These are phyloP conservation scores for Lasioglossum morio DNA, from an alignment of 2,888 invertebrate genomes.

Conservation along the genomic window DNA sequence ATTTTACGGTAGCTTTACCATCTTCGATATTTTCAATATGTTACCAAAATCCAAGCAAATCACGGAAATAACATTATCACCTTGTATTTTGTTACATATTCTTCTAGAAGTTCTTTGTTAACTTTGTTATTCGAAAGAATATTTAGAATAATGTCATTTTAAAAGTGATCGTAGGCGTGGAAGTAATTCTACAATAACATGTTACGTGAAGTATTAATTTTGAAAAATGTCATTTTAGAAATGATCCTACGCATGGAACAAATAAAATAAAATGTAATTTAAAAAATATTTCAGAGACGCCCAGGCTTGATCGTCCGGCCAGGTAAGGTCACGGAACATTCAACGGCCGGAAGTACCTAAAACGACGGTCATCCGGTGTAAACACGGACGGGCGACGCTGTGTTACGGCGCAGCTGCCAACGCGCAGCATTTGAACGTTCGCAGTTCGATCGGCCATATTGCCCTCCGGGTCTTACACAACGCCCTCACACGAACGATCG, in stretches of 20 bases:
- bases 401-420: slow-evolving; percentile 72
- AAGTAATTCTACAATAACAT: neutral
- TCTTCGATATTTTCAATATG: too few relatives aligned
- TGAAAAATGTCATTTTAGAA: neutral
- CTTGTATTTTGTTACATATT: too few relatives aligned
- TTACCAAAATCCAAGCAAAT: too few relatives aligned
- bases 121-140: too few relatives aligned
- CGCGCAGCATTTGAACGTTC: slow-evolving; percentile 81
- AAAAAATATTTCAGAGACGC: neutral
- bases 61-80: too few relatives aligned
- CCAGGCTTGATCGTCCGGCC: neutral
- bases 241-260: neutral
- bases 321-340: slow-evolving; percentile 28
- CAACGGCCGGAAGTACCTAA: slow-evolving; percentile 61
- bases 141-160: neutral
- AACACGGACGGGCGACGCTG: slow-evolving; percentile 69
- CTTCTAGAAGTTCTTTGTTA: too few relatives aligned
- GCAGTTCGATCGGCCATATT: slow-evolving; percentile 82
- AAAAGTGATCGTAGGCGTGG: too few relatives aligned
- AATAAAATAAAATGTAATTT: neutral
- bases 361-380: slow-evolving; percentile 68
- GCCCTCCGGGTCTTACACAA: slow-evolving; percentile 85
- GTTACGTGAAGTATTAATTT: neutral
- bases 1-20: too few relatives aligned
- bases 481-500: slow-evolving; percentile 87